Evolutionary conservation across 2,113 vertebrate genomes (phyloP).

Genomic region (Phalacrocorax carbo): DNA sequence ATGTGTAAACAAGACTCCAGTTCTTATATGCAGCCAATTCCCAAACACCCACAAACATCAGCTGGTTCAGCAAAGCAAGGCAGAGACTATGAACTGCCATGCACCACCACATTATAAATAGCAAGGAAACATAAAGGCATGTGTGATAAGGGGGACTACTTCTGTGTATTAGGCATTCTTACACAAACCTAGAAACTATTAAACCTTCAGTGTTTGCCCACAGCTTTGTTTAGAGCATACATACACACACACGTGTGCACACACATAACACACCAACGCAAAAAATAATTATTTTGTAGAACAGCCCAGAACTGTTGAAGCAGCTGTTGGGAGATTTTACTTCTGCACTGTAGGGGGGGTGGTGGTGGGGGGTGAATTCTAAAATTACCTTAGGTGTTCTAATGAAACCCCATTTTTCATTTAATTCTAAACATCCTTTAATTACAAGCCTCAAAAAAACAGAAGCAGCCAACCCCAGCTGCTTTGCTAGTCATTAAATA

Average conservation of each 20-base stretch:
- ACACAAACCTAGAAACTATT: neutral
- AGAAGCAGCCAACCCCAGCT: neutral
- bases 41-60: conserved; percentile 14
- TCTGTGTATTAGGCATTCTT: neutral
- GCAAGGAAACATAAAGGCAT: neutral
- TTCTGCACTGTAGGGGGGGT: neutral
- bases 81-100: neutral
- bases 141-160: neutral
- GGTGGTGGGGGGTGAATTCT: fast-evolving
- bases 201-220: neutral
- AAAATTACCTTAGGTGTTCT: neutral
- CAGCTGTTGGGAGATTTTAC: neutral
- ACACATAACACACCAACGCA: neutral
- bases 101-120: neutral
- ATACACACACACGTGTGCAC: too few species aligned
- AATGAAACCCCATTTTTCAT: neutral
- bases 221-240: neutral
- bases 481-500: neutral
- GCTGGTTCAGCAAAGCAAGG: neutral
- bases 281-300: neutral
- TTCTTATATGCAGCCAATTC: conserved; percentile 27
- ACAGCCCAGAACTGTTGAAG: neutral
- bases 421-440: neutral
- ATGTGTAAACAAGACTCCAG: conserved; percentile 10
- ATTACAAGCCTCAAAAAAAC: neutral